A percentile compares a stretch with the other conserved stretches of the same genome.
These are phyloP conservation scores for Chymomyza amoena DNA, from an alignment of 2,888 invertebrate species.

Conservation along the genomic window DNA sequence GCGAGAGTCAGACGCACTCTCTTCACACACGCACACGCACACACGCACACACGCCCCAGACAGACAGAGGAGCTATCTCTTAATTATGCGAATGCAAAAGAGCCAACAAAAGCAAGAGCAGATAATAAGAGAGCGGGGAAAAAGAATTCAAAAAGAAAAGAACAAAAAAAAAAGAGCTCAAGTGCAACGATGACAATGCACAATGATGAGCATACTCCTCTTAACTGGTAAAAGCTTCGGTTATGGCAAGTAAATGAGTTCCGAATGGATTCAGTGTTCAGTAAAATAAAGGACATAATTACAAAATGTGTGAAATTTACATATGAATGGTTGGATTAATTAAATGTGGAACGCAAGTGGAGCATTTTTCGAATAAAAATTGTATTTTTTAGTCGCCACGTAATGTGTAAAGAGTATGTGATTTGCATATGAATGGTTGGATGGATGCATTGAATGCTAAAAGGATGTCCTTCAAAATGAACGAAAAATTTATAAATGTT, in stretches of 20 bases:
- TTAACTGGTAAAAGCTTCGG: background rate
- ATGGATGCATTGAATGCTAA: no score
- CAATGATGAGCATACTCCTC: background rate
- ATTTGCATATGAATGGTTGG: background rate
- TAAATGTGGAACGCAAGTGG: background rate
- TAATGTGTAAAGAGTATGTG: background rate
- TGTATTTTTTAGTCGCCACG: background rate
- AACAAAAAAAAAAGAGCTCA: background rate
- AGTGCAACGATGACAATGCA: background rate
- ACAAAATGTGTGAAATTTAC: background rate
- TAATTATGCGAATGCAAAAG: conserved; percentile 24
- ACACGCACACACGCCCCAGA: background rate
- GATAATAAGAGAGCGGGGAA: background rate
- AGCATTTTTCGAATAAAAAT: background rate
- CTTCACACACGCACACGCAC: conserved; percentile 1
- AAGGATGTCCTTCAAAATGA: no score
- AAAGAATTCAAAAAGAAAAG: background rate
- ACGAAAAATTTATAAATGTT: no score
- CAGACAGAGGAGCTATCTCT: conserved; percentile 23
- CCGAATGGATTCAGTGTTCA: background rate
- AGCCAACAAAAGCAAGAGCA: background rate
- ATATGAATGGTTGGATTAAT: background rate
- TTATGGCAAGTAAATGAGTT: background rate
- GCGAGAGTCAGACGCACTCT: conserved; percentile 13
- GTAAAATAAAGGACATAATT: background rate